A percentile compares a stretch with the other conserved stretches of the same genome.
phyloP scores from a whole-genome alignment of 2,888 invertebrate species.

The Nymphalis c-album region DNA sequence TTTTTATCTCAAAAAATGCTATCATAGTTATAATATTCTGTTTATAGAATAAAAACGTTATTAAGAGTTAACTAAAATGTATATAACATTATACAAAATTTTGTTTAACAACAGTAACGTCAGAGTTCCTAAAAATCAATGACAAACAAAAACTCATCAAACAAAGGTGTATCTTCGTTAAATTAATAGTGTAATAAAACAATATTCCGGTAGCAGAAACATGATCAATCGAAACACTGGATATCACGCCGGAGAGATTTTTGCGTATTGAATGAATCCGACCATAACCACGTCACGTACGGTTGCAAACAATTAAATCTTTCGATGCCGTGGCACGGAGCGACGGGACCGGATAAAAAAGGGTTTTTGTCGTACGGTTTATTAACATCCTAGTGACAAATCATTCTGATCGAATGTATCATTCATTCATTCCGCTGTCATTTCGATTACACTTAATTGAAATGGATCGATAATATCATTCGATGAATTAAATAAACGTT shows the following conservation, averaged over 20 bases:
- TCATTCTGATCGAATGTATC: constrained; percentile 14
- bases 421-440: constrained; percentile 11
- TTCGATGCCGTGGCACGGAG: constrained; percentile 28
- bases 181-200: constrained; percentile 1
- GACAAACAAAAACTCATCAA: not conserved
- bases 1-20: not conserved
- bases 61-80: too few relatives aligned
- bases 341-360: constrained; percentile 14
- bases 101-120: too few relatives aligned
- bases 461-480: constrained; percentile 9
- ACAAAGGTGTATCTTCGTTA: not conserved
- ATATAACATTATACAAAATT: too few relatives aligned
- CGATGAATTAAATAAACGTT: not conserved
- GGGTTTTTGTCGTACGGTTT: constrained; percentile 19
- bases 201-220: not conserved
- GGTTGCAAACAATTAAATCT: constrained; percentile 38
- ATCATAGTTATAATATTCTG: too few relatives aligned
- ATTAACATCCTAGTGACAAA: constrained; percentile 27
- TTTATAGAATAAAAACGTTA: too few relatives aligned
- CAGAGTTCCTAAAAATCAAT: not conserved
- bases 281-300: constrained; percentile 49
- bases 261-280: constrained; percentile 28
- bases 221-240: constrained; percentile 1
- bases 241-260: constrained; percentile 8
- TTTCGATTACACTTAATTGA: constrained; percentile 1